Evolutionary conservation across 2,888 invertebrate genomes (phyloP), one percentile per base, ranked within the genome.

Genomic region (Phaonia tiefii): DNA sequence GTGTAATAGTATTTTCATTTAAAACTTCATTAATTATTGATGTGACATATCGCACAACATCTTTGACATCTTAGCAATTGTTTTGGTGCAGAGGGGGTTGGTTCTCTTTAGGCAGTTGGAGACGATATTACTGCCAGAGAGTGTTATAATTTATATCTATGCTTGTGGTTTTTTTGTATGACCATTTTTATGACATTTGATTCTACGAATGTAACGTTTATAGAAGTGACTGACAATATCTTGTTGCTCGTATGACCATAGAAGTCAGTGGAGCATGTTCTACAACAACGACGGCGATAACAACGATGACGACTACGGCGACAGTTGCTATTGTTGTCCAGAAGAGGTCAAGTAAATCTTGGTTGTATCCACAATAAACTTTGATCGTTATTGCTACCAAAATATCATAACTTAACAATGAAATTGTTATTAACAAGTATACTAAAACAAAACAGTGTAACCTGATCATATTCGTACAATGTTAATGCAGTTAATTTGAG

Each of bases 261-360:
- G 67, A 72, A 69, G 78, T 81, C 72, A 72, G 20, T 63, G 63
- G 42, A 63, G 42, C 42, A 56, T 56, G 56, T 26, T 26, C 7
- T 44, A 44, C 11, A 56, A 22, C n/a, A 54, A 22, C 22, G 5
- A n/a, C n/a, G n/a, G n/a, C n/a, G 10, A 17, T 49, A 8, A 17
- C 15, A 74, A n/a, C n/a, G n/a, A 67, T 58, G 73, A 49, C 49
- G 10, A 49, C 49, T 15, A 46, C 2, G 15, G 63, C 31, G 15
- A 11, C n/a, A n/a, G n/a, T 60, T 46, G 56, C 26, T 31, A 26
- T 20, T 37, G 42, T 15, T 17, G 49, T 31, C 20, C 46, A 77
- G 78, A 81, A 81, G 81, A 81, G 81, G 81, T 81, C 81, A 81
- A 78, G 81, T 78, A 65, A 78, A 81, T 78, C 69, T 81, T 75